These are phyloP conservation scores for Caloenas nicobarica DNA, from an alignment of 2,113 vertebrate genomes.

Conservation along the genomic window DNA sequence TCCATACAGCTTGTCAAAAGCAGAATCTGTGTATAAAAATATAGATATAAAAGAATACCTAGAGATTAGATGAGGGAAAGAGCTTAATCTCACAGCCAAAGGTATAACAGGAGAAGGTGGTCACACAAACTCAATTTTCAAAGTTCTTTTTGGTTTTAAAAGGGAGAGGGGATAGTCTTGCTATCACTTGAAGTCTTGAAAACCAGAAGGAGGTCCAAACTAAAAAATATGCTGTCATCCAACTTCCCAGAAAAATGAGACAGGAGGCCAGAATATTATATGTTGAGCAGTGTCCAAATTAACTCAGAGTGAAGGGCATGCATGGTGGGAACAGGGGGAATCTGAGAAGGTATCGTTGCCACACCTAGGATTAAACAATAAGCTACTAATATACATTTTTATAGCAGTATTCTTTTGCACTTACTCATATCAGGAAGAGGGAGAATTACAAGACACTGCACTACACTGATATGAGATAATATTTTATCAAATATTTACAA, in stretches of 20 bases:
- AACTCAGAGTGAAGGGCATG: background rate
- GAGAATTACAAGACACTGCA: background rate
- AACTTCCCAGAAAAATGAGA: background rate
- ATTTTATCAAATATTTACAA: background rate
- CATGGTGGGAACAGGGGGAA: rapidly evolving
- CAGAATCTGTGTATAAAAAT: background rate
- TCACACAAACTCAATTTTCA: background rate
- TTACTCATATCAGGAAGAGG: background rate
- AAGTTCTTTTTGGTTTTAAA: background rate
- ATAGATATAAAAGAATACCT: background rate
- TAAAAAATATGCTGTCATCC: background rate
- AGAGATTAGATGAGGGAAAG: background rate
- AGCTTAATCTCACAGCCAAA: background rate
- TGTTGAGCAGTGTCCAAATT: background rate
- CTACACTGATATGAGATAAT: background rate
- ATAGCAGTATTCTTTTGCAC: background rate
- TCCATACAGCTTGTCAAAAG: background rate
- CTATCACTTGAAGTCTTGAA: background rate
- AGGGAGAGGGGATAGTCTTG: background rate
- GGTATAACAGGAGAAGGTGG: background rate
- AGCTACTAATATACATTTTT: background rate
- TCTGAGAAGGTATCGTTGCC: background rate
- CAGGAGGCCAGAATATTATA: background rate
- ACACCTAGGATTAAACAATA: background rate
- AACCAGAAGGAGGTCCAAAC: background rate